A percentile compares a stretch with the other conserved stretches of the same genome.
Conservation (phyloP, 2,888 invertebrate species). For the Caenorhabditis sp. region DNA sequence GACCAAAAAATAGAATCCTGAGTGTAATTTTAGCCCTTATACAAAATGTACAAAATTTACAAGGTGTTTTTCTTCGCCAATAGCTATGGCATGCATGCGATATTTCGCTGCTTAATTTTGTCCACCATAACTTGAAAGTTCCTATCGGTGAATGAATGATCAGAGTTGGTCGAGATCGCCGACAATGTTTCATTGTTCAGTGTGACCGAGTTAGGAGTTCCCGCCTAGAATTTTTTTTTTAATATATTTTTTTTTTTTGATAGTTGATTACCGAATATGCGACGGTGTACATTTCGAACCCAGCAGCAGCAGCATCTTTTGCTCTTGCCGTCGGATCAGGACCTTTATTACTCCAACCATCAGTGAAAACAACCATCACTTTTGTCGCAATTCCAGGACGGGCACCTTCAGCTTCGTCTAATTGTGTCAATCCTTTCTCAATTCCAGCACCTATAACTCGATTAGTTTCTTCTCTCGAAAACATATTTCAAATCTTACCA, state of each 20-base stretch:
- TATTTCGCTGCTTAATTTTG: constrained; percentile 53
- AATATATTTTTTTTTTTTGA: background rate
- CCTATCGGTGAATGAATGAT: constrained; percentile 54
- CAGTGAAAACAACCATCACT: constrained; percentile 69
- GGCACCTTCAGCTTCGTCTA: constrained; percentile 62
- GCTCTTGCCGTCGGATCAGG: constrained; percentile 59
- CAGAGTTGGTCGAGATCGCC: constrained; percentile 48
- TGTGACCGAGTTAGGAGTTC: constrained; percentile 20
- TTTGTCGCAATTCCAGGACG: constrained; percentile 66
- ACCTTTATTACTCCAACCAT: constrained; percentile 69
- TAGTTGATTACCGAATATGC: constrained; percentile 48
- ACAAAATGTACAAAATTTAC: constrained; percentile 3
- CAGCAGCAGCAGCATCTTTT: constrained; percentile 53
- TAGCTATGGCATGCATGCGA: constrained; percentile 55
- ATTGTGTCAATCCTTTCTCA: constrained; percentile 60
- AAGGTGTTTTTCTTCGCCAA: background rate
- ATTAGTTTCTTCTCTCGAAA: too few relatives aligned
- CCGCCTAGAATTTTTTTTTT: constrained; percentile 12
- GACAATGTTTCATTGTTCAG: constrained; percentile 59
- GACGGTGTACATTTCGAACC: constrained; percentile 64
- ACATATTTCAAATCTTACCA: too few relatives aligned
- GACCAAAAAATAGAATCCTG: constrained; percentile 1
- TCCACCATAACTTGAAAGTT: constrained; percentile 61
- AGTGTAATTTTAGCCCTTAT: background rate
- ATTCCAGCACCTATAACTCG: constrained; percentile 68